Base-by-base conservation (phyloP, 1,140 invertebrate genomes). In the Plutomurus gul region DNA sequence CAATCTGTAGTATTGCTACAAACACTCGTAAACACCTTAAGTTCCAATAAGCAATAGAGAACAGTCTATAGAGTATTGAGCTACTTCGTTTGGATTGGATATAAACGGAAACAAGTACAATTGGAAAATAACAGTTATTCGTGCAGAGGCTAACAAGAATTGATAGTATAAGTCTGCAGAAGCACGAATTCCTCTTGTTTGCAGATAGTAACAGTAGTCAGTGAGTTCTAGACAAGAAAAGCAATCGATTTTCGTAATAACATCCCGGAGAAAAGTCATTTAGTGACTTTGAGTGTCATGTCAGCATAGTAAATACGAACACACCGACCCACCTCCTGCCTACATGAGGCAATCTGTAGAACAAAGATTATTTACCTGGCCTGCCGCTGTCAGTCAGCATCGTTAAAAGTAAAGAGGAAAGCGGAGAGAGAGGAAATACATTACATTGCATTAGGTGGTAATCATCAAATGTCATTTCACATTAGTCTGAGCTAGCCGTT, bases 391-490 rank as follows among this genome's bases (percentile, higher is more conserved):
- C 56, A 33, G 56, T 65, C 56, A 65, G 56, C 56, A 65, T 65
- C 56, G 56, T 65, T 65, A 65, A 65, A 65, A 65, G 56, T 65
- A 65, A 51, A 65, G 56, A 65, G 56, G 56, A 65, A 65, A 65
- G 56, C 25, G 27, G 36, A 65, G 56, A 65, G 56, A 65, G 56
- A 65, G 56, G 56, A 65, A 65, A 65, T 65, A 65, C 56, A 65
- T 65, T 65, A 51, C 47, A 51, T 51, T 51, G 36, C 56, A 65
- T 65, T 73, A 46, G 37, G 70, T 73, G 70, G 70, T 40, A 73
- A 73, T 73, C 37, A 73, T 40, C 37, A 73, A 73, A 73, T 73
- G 70, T 73, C 70, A 73, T 73, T 73, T 73, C 70, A 39, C 20
- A 40, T 73, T 73, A 73, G 27, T 16, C 36, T 65, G 27, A 65